Conservation (phyloP, 2,888 invertebrate genomes). For the Pachycephus smyrnensis region DNA sequence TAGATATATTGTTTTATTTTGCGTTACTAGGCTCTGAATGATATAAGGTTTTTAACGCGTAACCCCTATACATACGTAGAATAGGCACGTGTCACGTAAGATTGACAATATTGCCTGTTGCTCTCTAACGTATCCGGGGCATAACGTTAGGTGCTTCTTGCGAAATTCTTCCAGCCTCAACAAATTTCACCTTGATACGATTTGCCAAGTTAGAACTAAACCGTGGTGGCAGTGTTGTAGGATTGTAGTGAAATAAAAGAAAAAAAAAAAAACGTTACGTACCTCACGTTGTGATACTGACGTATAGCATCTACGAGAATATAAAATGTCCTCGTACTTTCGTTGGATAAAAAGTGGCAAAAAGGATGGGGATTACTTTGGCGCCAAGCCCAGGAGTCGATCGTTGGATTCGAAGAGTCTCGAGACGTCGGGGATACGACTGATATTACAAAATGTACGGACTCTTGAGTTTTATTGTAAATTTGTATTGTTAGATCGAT, state of each 20-base stretch:
- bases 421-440: slow-evolving; percentile 76
- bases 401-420: slow-evolving; percentile 80
- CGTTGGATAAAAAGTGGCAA: slow-evolving; percentile 77
- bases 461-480: not conserved
- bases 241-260: not conserved
- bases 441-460: slow-evolving; percentile 71
- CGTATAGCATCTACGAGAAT: slow-evolving; percentile 25
- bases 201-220: not conserved
- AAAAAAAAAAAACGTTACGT: too few relatives aligned
- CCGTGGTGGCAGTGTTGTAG: not conserved
- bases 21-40: not conserved
- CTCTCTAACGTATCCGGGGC: not conserved
- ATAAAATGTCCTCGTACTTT: slow-evolving; percentile 76
- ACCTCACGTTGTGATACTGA: not conserved
- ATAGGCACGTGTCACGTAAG: not conserved
- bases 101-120: not conserved
- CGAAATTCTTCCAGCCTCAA: not conserved
- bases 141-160: not conserved
- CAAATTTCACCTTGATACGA: not conserved
- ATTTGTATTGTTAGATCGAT: not conserved
- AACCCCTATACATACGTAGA: not conserved
- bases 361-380: slow-evolving; percentile 71
- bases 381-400: slow-evolving; percentile 76
- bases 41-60: not conserved
- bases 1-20: not conserved